A percentile compares a stretch with the other conserved stretches of the same genome.
phyloP scores from a whole-genome alignment of 2,113 vertebrate species.

The Periophthalmus modestus region DNA sequence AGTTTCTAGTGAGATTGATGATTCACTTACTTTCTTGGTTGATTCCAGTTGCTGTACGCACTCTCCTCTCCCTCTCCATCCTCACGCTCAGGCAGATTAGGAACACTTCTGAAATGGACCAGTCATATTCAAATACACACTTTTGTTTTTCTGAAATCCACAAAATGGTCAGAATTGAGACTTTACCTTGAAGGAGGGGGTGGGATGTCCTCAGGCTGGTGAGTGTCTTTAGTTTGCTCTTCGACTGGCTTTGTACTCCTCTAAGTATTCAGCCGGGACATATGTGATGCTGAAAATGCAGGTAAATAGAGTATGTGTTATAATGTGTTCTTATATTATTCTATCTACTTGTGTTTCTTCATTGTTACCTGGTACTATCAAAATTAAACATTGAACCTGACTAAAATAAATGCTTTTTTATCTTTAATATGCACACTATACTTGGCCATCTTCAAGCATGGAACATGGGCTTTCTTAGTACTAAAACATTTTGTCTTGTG shows the following conservation, averaged over 20 bases:
- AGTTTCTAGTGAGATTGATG: background rate
- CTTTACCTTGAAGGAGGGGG: constrained; percentile 60
- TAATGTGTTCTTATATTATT: constrained; percentile 9
- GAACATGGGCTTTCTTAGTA: too few relatives aligned
- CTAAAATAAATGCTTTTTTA: too few relatives aligned
- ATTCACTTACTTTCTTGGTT: constrained; percentile 86
- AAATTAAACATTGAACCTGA: too few relatives aligned
- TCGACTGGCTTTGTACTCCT: constrained; percentile 84
- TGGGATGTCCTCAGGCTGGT: constrained; percentile 46
- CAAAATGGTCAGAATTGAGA: background rate
- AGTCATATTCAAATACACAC: background rate
- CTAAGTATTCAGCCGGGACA: constrained; percentile 89
- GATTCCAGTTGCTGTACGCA: constrained; percentile 90
- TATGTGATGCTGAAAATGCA: constrained; percentile 87
- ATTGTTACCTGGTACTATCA: background rate
- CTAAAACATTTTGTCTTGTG: too few relatives aligned
- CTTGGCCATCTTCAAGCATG: too few relatives aligned
- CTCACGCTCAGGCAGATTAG: constrained; percentile 92
- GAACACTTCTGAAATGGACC: constrained; percentile 71
- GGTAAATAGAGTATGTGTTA: constrained; percentile 32
- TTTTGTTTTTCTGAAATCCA: background rate
- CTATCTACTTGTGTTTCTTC: background rate
- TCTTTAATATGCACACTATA: too few relatives aligned
- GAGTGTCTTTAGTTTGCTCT: constrained; percentile 69
- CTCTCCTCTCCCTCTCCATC: constrained; percentile 98